Evolutionary conservation across 2,113 vertebrate genomes (phyloP), one percentile per base, ranked within the genome.

Genomic region (Aythya baeri): DNA sequence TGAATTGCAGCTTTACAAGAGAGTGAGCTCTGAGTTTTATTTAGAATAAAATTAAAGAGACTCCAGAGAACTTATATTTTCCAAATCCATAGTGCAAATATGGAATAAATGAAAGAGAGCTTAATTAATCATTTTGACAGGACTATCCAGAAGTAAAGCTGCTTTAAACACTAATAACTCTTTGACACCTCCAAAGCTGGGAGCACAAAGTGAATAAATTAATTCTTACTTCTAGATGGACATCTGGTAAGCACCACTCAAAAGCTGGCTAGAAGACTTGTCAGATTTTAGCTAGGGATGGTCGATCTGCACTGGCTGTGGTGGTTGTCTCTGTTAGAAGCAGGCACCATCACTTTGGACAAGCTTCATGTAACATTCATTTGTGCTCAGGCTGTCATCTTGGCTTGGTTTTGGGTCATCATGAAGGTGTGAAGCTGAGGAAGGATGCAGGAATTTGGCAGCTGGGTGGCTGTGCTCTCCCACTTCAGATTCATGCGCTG

Each of bases 71-170:
- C 61, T 72, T 86, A 57, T 88, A 4, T 49, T 75, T 68, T 92
- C 29, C 29, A 88, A 84, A 93, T 79, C 57, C 32, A 10, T 54
- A 67, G 52, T 68, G 29, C 70, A 89, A 94, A 79, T 46, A 82
- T 38, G 73, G 49, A 93, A 92, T 68, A 95, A 89, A 79, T 82
- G 61, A 77, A 88, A 63, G 77, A 91, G 38, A 88, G 17, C 77
- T 84, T 91, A 0, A 1, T 91, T 87, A 87, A 94, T 96, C 70
- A 91, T 84, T 95, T 65, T 93, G 86, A 91, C 81, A 66, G 58
- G 54, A 54, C 91, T 89, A 82, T 76, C 43, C 54, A 86, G 70
- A 89, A 82, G 57, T 94, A 89, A 93, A 94, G 62, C 61, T 75
- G 90, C 58, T 91, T 94, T 77, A 75, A 86, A 86, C 38, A 72